phyloP scores from a whole-genome alignment of 2,113 vertebrate genomes.

The Glareola pratincola region DNA sequence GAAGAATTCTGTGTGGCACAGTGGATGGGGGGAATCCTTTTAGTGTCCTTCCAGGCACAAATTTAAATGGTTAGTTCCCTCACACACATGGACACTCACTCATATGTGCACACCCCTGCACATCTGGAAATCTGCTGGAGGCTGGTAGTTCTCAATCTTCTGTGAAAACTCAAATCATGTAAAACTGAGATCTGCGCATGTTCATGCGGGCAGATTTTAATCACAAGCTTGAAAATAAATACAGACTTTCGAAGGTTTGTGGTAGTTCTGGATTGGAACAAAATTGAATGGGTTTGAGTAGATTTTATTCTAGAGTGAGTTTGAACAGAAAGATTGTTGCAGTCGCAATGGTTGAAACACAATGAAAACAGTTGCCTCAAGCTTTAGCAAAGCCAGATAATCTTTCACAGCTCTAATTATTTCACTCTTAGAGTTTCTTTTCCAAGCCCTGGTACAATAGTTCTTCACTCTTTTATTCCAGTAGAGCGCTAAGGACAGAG shows the following conservation, averaged over 20 bases:
- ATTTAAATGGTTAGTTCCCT: not conserved
- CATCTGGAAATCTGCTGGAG: not conserved
- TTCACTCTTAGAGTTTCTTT: not conserved
- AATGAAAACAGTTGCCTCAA: not conserved
- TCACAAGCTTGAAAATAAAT: not conserved
- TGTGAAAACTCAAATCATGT: not conserved
- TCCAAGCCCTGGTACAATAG: not conserved
- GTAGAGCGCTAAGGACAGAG: not conserved
- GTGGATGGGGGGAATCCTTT: not conserved
- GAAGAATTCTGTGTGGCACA: not conserved
- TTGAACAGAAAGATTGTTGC: not conserved
- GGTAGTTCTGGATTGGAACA: not conserved
- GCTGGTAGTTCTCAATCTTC: not conserved
- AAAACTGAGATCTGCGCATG: fast-evolving
- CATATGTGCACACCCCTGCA: fast-evolving
- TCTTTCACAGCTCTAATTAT: not conserved
- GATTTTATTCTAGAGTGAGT: not conserved
- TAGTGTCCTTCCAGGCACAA: not conserved
- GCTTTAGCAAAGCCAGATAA: not conserved
- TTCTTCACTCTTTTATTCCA: not conserved
- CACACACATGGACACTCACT: fast-evolving
- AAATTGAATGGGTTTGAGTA: not conserved
- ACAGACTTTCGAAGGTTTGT: not conserved
- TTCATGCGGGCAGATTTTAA: not conserved
- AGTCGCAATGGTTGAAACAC: fast-evolving